A percentile compares a stretch with the other conserved stretches of the same genome.
Conservation (phyloP, 2,888 invertebrate genomes). For the Drosophila yooni region DNA sequence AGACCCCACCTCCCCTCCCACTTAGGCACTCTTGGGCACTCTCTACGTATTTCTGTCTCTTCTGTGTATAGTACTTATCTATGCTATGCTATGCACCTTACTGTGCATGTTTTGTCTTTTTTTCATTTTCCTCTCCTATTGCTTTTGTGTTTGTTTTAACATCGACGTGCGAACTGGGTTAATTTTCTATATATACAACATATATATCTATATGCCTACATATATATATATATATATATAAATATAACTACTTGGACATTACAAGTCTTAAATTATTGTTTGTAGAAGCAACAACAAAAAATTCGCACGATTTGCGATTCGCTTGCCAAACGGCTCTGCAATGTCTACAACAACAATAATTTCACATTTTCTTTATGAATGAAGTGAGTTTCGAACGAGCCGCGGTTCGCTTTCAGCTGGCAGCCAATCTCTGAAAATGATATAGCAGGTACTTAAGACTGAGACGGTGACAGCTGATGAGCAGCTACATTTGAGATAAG, state of each 20-base stretch:
- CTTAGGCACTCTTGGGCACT: background rate
- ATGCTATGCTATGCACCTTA: constrained; percentile 47
- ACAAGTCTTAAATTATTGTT: constrained; percentile 63
- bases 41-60: constrained; percentile 9
- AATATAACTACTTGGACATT: constrained; percentile 46
- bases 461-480: constrained; percentile 14
- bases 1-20: background rate
- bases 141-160: constrained; percentile 61
- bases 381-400: constrained; percentile 35
- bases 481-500: constrained; percentile 35
- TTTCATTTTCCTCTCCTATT: constrained; percentile 50
- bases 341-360: constrained; percentile 43
- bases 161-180: constrained; percentile 79
- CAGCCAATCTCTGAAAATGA: constrained; percentile 18
- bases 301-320: constrained; percentile 70
- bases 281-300: constrained; percentile 43
- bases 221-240: constrained; percentile 24
- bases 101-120: constrained; percentile 47
- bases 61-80: constrained; percentile 35
- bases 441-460: constrained; percentile 1
- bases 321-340: constrained; percentile 51
- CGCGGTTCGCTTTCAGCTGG: constrained; percentile 13
- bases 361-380: constrained; percentile 61
- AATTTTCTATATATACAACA: constrained; percentile 70
- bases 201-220: constrained; percentile 21